Conservation (phyloP, 2,113 vertebrate species). For the Melierax canorus region DNA sequence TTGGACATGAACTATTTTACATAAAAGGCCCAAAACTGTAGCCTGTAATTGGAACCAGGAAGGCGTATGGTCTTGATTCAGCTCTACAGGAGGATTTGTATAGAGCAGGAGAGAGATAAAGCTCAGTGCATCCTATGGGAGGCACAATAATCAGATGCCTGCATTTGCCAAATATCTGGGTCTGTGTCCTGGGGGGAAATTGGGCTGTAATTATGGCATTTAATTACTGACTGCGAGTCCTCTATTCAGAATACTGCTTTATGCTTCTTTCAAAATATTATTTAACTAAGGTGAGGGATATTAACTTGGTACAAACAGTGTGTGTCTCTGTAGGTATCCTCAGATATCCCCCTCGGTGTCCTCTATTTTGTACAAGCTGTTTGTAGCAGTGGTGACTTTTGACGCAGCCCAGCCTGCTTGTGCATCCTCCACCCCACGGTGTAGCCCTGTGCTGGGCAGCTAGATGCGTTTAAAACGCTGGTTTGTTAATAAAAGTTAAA, state of each 20-base stretch:
- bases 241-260: neutral
- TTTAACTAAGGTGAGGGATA: neutral
- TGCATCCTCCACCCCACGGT: neutral
- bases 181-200: neutral
- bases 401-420: neutral
- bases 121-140: conserved; percentile 3
- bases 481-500: neutral
- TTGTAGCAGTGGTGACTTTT: rapidly evolving
- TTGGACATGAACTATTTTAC: conserved; percentile 18
- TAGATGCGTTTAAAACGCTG: neutral
- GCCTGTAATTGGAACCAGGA: neutral
- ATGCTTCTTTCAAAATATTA: neutral
- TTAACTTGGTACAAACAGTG: neutral
- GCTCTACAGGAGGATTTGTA: neutral
- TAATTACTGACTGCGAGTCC: neutral
- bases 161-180: neutral
- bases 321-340: neutral
- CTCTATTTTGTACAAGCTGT: neutral
- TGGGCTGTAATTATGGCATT: neutral
- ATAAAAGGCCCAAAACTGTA: conserved; percentile 30
- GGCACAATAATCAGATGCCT: neutral
- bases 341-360: rapidly evolving
- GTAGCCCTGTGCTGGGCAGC: neutral
- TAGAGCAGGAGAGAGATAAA: neutral
- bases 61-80: neutral